Percentiles rank a stretch among this genome's conserved stretches.
These are phyloP conservation scores for Perognathus longimembris DNA, from an alignment of 2,113 vertebrate genomes.

Conservation along the genomic window DNA sequence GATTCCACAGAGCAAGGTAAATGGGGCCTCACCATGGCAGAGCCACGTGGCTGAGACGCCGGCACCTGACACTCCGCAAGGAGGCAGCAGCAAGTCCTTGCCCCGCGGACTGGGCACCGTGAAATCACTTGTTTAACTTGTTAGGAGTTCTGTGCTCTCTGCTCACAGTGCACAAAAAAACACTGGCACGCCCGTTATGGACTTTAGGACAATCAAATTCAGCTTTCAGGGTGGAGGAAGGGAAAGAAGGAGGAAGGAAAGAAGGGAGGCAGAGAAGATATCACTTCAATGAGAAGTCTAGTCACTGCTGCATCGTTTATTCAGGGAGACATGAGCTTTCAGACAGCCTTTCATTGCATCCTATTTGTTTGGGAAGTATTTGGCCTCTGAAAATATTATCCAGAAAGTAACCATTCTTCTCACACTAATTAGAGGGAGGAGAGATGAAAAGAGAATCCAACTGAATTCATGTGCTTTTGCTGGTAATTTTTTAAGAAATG, in stretches of 20 bases:
- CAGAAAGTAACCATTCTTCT: not conserved
- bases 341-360: not conserved
- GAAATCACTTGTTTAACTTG: not conserved
- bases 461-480: not conserved
- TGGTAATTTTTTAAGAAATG: not conserved
- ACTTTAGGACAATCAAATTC: not conserved
- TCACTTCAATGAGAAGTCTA: no score
- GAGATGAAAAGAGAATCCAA: not conserved
- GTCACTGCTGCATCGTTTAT: not conserved
- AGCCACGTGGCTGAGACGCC: not conserved
- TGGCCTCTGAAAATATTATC: conserved; percentile 15
- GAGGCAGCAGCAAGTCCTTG: not conserved
- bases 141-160: not conserved
- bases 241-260: not conserved
- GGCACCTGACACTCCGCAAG: not conserved
- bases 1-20: not conserved
- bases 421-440: conserved; percentile 20
- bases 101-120: not conserved
- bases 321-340: not conserved
- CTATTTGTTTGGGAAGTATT: conserved; percentile 11
- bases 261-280: no score
- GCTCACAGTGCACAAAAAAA: not conserved
- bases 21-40: not conserved
- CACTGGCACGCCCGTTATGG: rapidly evolving
- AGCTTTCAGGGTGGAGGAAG: not conserved